Base-by-base conservation (phyloP, 2,113 vertebrate species). In the Oreamnos americanus region DNA sequence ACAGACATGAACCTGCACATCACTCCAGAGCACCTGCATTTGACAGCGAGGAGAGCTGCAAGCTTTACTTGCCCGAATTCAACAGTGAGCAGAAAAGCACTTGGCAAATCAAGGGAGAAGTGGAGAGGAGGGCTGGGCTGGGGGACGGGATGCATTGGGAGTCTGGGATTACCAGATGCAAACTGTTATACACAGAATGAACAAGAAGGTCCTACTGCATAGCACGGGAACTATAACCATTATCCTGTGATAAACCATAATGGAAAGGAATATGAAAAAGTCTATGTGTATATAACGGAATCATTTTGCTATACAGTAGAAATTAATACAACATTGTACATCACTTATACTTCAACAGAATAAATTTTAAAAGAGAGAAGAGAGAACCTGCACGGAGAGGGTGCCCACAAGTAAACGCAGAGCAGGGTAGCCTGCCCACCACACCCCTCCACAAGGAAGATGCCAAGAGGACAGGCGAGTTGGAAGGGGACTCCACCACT, bases 1-100 rank as follows among this genome's bases (percentile, higher is more conserved):
- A 11, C 0, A 0, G 26, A 33, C 1, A 25, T 0, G 4, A 1
- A 30, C 23, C 53, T 6, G 4, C 13, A 36, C 28, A 14, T 12
- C 49, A 16, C 14, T 6, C 28, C 74, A 51, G 33, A n/a, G 60
- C n/a, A 10, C n/a, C 0, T 47, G 6, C 16, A 10, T 3, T 0
- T 0, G 79, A 23, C 2, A 0, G 25, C 6, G 0, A 62, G 67
- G 25, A 79, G 36, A 47, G 12, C 33, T 10, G 9, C 21, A 12
- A 10, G 14, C n/a, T 45, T 45, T 15, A 60, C 17, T 43, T 2
- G 10, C 58, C 53, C 0, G 1, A 39, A 74, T n/a, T 49, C 55
- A 33, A 47, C 21, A 2, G 2, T 0, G 11, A 53, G 5, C 90
- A 33, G 3, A n/a, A 25, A 85, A 83, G 57, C 76, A 86, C 7